A percentile compares a stretch with the other conserved stretches of the same genome.
These are phyloP conservation scores for Rhopilema esculentum DNA, from an alignment of 30 jellyfish, hydroid and myxozoan genomes.

Conservation along the genomic window DNA sequence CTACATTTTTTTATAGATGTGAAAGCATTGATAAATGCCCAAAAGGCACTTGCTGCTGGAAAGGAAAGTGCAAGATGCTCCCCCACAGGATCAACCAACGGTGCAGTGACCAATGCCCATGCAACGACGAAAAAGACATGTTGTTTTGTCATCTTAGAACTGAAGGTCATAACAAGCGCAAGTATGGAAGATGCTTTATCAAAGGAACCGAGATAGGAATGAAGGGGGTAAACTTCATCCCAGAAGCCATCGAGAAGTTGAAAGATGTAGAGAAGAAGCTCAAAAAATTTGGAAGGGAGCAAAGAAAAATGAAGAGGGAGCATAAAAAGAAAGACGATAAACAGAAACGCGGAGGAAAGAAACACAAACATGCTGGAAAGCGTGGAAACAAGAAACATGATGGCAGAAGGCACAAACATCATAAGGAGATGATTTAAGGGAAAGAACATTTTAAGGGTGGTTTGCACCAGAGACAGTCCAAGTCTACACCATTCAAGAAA, in stretches of 20 bases:
- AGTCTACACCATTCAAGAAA: too few relatives aligned
- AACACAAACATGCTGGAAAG: constrained; percentile 28
- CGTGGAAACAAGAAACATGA: not conserved
- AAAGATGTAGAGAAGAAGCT: constrained; percentile 50
- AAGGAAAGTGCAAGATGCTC: constrained; percentile 61
- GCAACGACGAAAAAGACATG: constrained; percentile 52
- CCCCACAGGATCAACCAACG: constrained; percentile 70
- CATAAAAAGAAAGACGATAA: not conserved
- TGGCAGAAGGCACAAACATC: not conserved
- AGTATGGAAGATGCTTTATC: constrained; percentile 60
- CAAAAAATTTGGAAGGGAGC: not conserved
- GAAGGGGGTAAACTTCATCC: constrained; percentile 41
- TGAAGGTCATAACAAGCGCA: constrained; percentile 11
- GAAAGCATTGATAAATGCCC: constrained; percentile 31
- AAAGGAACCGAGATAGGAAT: constrained; percentile 54
- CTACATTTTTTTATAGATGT: constrained; percentile 56
- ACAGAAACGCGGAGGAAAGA: not conserved
- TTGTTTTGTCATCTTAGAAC: constrained; percentile 53
- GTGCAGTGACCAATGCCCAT: constrained; percentile 64
- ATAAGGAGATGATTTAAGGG: not conserved
- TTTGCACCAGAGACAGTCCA: too few relatives aligned
- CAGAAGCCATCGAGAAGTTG: constrained; percentile 56
- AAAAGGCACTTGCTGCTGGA: constrained; percentile 75
- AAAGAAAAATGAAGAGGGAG: not conserved
- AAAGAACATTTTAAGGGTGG: too few relatives aligned